phyloP scores from a whole-genome alignment of 2,888 invertebrate species.

The Drosophila demipolita region DNA sequence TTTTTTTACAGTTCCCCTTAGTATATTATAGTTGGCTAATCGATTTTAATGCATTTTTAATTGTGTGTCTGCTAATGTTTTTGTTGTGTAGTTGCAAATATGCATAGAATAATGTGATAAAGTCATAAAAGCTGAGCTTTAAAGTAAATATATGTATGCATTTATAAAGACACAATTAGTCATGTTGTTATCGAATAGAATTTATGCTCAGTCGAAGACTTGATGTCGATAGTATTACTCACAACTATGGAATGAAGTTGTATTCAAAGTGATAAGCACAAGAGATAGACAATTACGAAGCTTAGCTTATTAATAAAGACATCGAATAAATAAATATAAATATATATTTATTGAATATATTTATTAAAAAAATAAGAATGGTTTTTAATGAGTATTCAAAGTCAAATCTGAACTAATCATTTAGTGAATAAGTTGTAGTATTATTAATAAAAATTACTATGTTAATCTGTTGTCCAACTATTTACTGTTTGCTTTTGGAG shows the following conservation, averaged over 20 bases:
- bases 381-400: background rate
- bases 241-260: conserved; percentile 6
- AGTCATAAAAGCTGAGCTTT: conserved; percentile 3
- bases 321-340: background rate
- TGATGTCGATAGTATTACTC: conserved; percentile 24
- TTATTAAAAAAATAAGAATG: background rate
- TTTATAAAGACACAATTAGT: conserved; percentile 22
- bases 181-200: conserved; percentile 12
- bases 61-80: background rate
- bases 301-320: background rate
- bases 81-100: background rate
- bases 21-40: background rate
- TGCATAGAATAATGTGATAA: conserved; percentile 6
- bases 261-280: conserved; percentile 6
- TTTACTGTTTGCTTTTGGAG: conserved; percentile 26
- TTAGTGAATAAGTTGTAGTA: background rate
- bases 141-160: background rate
- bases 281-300: conserved; percentile 1
- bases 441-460: background rate
- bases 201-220: background rate
- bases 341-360: background rate
- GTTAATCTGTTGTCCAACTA: conserved; percentile 4
- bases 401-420: background rate
- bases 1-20: background rate
- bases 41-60: background rate